Evolutionary conservation across 2,888 invertebrate genomes (phyloP).

Genomic region (Drosophila birchii): DNA sequence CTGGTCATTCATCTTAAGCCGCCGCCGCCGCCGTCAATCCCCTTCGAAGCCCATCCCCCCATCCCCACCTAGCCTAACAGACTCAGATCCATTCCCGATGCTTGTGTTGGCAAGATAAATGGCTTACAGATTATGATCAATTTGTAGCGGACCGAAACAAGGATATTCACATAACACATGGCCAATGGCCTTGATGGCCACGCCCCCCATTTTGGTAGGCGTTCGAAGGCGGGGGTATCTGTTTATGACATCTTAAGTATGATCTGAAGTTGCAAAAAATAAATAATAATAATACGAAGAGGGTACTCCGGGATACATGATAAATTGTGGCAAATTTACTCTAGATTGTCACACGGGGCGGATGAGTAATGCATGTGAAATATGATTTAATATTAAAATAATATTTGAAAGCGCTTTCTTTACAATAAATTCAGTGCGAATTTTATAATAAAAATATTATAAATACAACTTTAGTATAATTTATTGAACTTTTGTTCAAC

Average conservation of each 20-base stretch:
- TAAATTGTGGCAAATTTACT: constrained; percentile 37
- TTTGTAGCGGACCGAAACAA: constrained; percentile 66
- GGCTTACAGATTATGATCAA: constrained; percentile 79
- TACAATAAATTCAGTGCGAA: background rate
- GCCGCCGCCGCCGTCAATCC: constrained; percentile 49
- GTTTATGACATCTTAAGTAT: constrained; percentile 75
- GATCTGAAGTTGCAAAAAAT: constrained; percentile 41
- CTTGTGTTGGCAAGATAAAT: constrained; percentile 67
- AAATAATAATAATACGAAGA: constrained; percentile 1
- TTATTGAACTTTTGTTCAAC: background rate
- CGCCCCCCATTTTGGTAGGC: constrained; percentile 59
- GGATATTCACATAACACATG: constrained; percentile 38
- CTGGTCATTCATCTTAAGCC: constrained; percentile 70
- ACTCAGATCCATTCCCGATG: constrained; percentile 43
- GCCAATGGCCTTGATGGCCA: constrained; percentile 60
- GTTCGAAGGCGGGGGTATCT: constrained; percentile 53
- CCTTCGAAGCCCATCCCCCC: background rate
- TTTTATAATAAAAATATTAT: background rate
- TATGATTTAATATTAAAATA: background rate
- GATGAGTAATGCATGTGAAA: constrained; percentile 24
- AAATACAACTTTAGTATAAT: background rate
- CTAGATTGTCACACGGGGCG: constrained; percentile 35
- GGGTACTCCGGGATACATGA: constrained; percentile 20
- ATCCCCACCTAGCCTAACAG: constrained; percentile 17
- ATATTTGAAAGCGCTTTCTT: background rate